Base-by-base conservation (phyloP, 2,888 invertebrate genomes). In the Pristionchus mayeri region DNA sequence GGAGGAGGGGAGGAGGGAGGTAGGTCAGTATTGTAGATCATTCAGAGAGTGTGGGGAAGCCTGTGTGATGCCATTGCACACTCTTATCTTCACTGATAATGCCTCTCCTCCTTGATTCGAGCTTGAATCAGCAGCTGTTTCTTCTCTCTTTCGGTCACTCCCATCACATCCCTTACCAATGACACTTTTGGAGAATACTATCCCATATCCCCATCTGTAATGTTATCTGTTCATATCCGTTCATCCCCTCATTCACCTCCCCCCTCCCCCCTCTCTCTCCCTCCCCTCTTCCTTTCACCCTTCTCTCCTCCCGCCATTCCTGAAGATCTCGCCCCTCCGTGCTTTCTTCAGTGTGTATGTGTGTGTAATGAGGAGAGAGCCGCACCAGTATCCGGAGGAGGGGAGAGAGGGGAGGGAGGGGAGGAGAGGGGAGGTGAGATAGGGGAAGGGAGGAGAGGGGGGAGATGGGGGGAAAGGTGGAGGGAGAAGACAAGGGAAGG, bases 281-380 rank as follows among this genome's bases (percentile, higher is more conserved):
- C 24, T 16, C 37, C 71, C 27, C 75, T 30, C 71, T 30, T 48
- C 34, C 27, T 40, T 52, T 52, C 75, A 27, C 21, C 52, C 54
- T n/a, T 24, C 63, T 50, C 67, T 83, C 83, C 63, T 63, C 63
- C 44, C 63, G 11, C 63, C 48, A 48, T 82, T 50, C 81, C 81
- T 60, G 37, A 48, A 34, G 30, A 30, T 82, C 81, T 57, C 37
- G 44, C 52, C 30, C 48, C 11, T 34, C 81, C 34, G 60, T 82
- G 27, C 81, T n/a, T 63, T 44, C 60, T 80, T 40, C 40, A 21
- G 18, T 75, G 50, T 78, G 50, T 48, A 50, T 50, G 50, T 75
- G 75, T 75, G 75, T 78, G 76, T 78, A 78, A 78, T 78, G 76
- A 78, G 76, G 71, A 34, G 40, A 37, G 34, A 27, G 34, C 54